phyloP scores from a whole-genome alignment of 2,113 vertebrate species.

The western clawed frog (Xenopus tropicalis) region UCB_Xtro_10.0 CM004447.2:46116501-46117000 shows the following conservation, averaged over 20 bases:
- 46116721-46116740: constrained; percentile 15
- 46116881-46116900: constrained; percentile 12
- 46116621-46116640: constrained; percentile 29
- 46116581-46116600: constrained; percentile 1
- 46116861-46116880: constrained; percentile 14
- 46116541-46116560: too few species aligned
- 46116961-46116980: constrained; percentile 9
- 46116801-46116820: background rate
- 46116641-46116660: constrained; percentile 43
- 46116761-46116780: constrained; percentile 3
- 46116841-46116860: constrained; percentile 18
- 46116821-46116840: constrained; percentile 16
- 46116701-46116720: constrained; percentile 21
- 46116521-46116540: too few species aligned
- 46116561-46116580: too few species aligned
- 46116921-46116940: constrained; percentile 22
- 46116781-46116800: constrained; percentile 23
- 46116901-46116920: constrained; percentile 33
- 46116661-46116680: constrained; percentile 35
- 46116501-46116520: too few species aligned
- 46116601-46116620: constrained; percentile 48
- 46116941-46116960: constrained; percentile 28
- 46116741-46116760: constrained; percentile 13
- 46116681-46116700: constrained; percentile 41
- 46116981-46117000: too few species aligned